Evolutionary conservation across 2,797 vertebrate species (phyloP).

Genomic region (Loris lydekkerianus): DNA sequence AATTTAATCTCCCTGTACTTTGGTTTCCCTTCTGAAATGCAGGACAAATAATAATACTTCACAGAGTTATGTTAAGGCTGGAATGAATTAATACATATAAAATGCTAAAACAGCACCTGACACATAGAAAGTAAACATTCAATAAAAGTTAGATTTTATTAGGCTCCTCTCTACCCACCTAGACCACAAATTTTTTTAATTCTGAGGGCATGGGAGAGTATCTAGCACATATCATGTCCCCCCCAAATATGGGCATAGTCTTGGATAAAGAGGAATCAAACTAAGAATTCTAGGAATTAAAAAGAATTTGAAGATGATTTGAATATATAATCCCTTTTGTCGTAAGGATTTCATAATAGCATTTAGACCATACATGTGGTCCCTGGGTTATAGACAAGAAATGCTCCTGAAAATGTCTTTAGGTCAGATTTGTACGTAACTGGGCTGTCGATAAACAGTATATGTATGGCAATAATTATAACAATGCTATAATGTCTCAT

Average conservation of each 20-base stretch:
- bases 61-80: constrained; percentile 31
- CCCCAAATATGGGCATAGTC: background rate
- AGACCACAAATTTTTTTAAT: constrained; percentile 1
- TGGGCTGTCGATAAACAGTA: background rate
- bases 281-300: constrained; percentile 40
- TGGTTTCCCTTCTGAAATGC: constrained; percentile 8
- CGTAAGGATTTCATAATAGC: constrained; percentile 21
- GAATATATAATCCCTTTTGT: background rate
- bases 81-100: constrained; percentile 17
- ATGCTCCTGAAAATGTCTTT: background rate
- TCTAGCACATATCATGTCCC: background rate
- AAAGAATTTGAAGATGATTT: constrained; percentile 46
- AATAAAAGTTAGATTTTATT: constrained; percentile 31
- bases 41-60: background rate
- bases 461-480: background rate
- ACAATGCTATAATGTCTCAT: background rate
- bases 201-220: background rate
- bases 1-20: background rate
- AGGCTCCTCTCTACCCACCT: background rate
- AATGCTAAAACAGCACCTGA: constrained; percentile 13
- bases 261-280: constrained; percentile 28
- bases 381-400: background rate
- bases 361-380: constrained; percentile 30
- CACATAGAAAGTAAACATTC: constrained; percentile 38
- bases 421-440: background rate